Evolutionary conservation across 2,888 invertebrate species (phyloP), one percentile per base, ranked within the genome.

Genomic region (Phrixothrix hirtus): DNA sequence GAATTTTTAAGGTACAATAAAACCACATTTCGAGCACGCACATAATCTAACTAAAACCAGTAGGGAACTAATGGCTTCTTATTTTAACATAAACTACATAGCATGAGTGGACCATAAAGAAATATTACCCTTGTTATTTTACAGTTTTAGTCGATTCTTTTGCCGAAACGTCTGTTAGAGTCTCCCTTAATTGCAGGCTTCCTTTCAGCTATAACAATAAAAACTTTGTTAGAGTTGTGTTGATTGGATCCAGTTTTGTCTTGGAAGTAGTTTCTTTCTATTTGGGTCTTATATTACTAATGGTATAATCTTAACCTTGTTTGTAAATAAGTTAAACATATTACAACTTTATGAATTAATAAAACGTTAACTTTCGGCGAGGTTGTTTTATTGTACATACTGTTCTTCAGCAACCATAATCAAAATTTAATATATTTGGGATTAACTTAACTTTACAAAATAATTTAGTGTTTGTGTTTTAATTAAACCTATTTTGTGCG

Each of bases 181-280:
- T 51, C 32, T 47, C 62, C 35, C 30, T 25, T 44, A 44, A 44
- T 44, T 44, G 44, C 44, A 44, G 29, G 36, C 44, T 58, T 63
- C 62, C 61, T 62, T 63, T 59, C 52, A 57, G 60, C 63, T 60
- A 59, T 62, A 65, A 66, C 67, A 68, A 66, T 66, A 65, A 67
- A 66, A 66, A 68, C 58, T 63, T 62, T 65, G 62, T 64, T 61
- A 62, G 61, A 59, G 61, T 61, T 61, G 63, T 62, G 65, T 64
- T 68, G 67, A 68, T 68, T 68, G 66, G 66, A 65, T 66, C 62
- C 57, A 59, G 55, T 36, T 31, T 32, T 34, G 21, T 39, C 37
- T 50, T 44, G 37, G n/a, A n/a, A n/a, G n/a, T n/a, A n/a, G n/a
- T n/a, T n/a, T n/a, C n/a, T n/a, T n/a, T n/a, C n/a, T n/a, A n/a